These are phyloP conservation scores for Temnothorax ravouxi DNA, from an alignment of 2,888 invertebrate species.

Conservation along the genomic window DNA sequence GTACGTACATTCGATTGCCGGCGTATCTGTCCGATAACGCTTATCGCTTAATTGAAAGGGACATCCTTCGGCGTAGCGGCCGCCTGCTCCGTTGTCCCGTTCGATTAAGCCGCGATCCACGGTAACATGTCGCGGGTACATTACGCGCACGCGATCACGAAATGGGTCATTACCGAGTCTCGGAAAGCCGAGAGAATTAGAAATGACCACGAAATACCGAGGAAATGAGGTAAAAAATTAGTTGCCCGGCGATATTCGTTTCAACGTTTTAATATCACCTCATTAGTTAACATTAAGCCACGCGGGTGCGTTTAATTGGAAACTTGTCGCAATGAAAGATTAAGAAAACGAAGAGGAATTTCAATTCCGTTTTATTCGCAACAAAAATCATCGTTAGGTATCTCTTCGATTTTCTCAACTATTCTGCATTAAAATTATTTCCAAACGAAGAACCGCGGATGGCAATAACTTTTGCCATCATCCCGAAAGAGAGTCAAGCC, in stretches of 20 bases:
- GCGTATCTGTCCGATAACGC: slow-evolving; percentile 74
- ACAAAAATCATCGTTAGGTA: neutral
- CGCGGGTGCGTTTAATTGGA: neutral
- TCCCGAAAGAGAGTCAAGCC: slow-evolving; percentile 7
- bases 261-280: neutral
- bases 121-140: slow-evolving; percentile 66
- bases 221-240: neutral
- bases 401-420: neutral
- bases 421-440: neutral
- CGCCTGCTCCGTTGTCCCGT: slow-evolving; percentile 66
- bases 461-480: neutral
- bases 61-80: slow-evolving; percentile 64
- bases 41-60: slow-evolving; percentile 80
- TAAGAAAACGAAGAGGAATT: neutral
- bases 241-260: neutral
- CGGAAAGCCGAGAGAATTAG: neutral
- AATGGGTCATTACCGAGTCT: slow-evolving; percentile 29
- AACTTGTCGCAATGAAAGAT: neutral
- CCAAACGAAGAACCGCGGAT: neutral
- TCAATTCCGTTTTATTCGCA: neutral
- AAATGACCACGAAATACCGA: neutral
- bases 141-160: slow-evolving; percentile 56
- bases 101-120: slow-evolving; percentile 72
- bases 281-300: neutral
- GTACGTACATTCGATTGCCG: slow-evolving; percentile 55